Percentiles rank a stretch among this genome's conserved stretches.
phyloP scores from a whole-genome alignment of 2,797 vertebrate genomes.

The Sebastes nivosus region DNA sequence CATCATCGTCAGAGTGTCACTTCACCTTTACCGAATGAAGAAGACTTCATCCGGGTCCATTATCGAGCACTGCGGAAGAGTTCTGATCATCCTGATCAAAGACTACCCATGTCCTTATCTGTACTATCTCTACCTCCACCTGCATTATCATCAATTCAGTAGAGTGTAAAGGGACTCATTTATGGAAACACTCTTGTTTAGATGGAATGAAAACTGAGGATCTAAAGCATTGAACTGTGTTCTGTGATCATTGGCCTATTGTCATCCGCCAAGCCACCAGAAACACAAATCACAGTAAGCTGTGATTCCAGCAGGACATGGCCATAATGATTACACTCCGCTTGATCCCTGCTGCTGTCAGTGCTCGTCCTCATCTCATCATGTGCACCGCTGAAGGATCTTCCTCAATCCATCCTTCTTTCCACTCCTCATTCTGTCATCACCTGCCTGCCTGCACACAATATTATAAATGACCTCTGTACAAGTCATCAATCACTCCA shows the following conservation, averaged over 20 bases:
- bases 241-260: not conserved
- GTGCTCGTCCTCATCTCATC: slow-evolving; percentile 2
- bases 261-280: not conserved
- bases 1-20: slow-evolving; percentile 34
- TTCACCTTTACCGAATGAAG: not conserved
- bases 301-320: not conserved
- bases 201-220: not conserved
- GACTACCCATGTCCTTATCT: not conserved
- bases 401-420: slow-evolving; percentile 5
- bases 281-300: not conserved
- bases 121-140: not conserved
- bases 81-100: not conserved
- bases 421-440: slow-evolving; percentile 7
- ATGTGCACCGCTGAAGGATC: not conserved
- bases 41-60: not conserved
- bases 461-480: not conserved
- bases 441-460: not conserved
- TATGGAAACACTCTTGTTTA: not conserved
- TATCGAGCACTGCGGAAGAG: not conserved
- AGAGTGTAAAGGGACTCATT: not conserved
- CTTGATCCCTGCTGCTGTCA: slow-evolving; percentile 11
- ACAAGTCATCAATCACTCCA: not conserved
- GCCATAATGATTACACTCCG: not conserved
- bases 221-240: not conserved
- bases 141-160: not conserved